Evolutionary conservation across 2,888 invertebrate species (phyloP), one percentile per base, ranked within the genome.

Genomic region (Drosophila quasianomalipes): DNA sequence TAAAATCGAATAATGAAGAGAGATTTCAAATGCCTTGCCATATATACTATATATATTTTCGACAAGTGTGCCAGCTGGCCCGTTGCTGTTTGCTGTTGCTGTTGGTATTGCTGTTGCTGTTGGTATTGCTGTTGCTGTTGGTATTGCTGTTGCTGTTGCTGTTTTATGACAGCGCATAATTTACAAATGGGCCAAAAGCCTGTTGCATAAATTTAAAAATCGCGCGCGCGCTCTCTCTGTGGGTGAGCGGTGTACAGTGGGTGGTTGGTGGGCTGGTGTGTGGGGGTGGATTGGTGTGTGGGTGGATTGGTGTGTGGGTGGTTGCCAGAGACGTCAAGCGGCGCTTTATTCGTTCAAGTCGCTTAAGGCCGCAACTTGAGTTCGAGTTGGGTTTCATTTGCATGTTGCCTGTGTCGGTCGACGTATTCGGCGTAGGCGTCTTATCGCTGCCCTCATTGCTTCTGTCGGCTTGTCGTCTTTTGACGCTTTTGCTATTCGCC

Each of bases 81-180:
- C 16, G 9, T 26, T 47, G 47, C 35, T 53, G 53, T 7, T 47
- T 66, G 67, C 69, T 5, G 62, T 22, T 60, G 57, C 53, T 26
- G 66, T 47, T 66, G 67, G 2, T 31, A 6, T 7, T 72, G 55
- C 64, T 53, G 53, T 7, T 68, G 58, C 66, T 5, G 62, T 22
- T 60, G 57, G 44, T 22, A 60, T 47, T 66, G 67, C 69, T 5
- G 62, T 22, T 60, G 57, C 53, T 26, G 66, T 47, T 66, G 67
- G 2, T 31, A 6, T 7, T 72, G 55, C 64, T 79, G 69, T 55
- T 70, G 83, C 64, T 22, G 22, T 47, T 16, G 79, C 76, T 86
- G 88, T 79, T 87, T 87, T 86, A 89, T 86, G 85, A 86, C 90
- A 89, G 85, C 88, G 90, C 82, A 86, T 86, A 86, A 89, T 85